Percentiles rank a stretch among this genome's conserved stretches.
Conservation (phyloP, 2,113 vertebrate species). For the Lepisosteus osseus region DNA sequence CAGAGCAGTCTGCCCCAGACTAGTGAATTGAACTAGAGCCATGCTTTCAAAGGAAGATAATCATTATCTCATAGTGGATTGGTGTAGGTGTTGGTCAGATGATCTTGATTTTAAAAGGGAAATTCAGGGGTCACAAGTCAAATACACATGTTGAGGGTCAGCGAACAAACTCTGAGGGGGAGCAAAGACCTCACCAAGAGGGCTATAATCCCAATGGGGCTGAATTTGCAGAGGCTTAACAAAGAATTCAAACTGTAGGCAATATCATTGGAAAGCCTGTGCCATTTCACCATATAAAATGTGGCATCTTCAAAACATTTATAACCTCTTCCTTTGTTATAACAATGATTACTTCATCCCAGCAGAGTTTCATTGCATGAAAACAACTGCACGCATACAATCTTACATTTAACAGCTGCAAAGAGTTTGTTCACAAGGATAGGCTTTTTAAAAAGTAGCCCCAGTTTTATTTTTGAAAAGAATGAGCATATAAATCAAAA, state of each 20-base stretch:
- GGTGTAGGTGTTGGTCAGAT: slow-evolving; percentile 49
- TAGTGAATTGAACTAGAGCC: slow-evolving; percentile 43
- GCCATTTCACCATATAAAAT: no score
- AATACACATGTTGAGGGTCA: slow-evolving; percentile 71
- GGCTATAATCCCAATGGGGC: slow-evolving; percentile 49
- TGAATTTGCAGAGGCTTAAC: slow-evolving; percentile 52
- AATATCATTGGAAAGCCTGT: no score
- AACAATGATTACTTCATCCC: no score
- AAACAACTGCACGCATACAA: no score
- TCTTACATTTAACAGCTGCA: no score
- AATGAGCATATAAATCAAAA: no score
- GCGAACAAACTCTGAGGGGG: slow-evolving; percentile 66
- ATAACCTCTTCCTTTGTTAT: no score
- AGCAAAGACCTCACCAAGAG: slow-evolving; percentile 62
- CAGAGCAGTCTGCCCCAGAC: slow-evolving; percentile 35
- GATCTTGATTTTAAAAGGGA: slow-evolving; percentile 64
- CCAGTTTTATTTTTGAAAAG: no score
- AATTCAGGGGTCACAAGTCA: slow-evolving; percentile 74
- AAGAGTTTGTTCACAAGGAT: no score
- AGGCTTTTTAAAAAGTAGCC: no score
- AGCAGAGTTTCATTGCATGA: no score
- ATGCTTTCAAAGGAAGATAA: slow-evolving; percentile 49
- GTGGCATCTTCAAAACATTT: no score
- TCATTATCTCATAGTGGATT: slow-evolving; percentile 50
- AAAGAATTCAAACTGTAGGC: slow-evolving; percentile 42